A percentile compares a stretch with the other conserved stretches of the same genome.
Evolutionary conservation across 2,797 vertebrate species (phyloP).

Genomic region (Gallinago solitaria): DNA sequence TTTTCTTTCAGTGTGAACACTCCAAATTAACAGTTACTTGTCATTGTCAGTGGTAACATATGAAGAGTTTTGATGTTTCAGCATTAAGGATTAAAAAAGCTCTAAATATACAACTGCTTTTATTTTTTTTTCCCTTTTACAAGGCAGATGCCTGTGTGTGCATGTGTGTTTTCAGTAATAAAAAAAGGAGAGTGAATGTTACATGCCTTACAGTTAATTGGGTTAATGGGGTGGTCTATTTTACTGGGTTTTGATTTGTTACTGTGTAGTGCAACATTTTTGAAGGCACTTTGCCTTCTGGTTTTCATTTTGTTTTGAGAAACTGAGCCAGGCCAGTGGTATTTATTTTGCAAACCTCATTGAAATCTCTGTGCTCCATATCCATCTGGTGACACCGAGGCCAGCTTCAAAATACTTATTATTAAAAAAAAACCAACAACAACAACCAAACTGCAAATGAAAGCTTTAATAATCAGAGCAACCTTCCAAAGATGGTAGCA

Average conservation of each 20-base stretch:
- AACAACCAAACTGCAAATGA: not conserved
- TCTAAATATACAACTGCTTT: not conserved
- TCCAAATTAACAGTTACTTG: not conserved
- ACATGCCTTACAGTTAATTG: not conserved
- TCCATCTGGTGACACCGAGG: not conserved
- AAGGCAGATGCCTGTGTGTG: not conserved
- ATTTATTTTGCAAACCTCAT: not conserved
- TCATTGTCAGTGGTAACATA: not conserved
- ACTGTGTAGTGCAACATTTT: not conserved
- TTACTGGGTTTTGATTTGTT: not conserved
- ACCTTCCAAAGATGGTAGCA: not conserved
- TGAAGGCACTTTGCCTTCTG: not conserved
- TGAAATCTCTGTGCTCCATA: not conserved
- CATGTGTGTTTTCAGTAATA: not conserved
- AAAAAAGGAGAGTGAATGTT: not conserved
- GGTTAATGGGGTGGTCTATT: not conserved
- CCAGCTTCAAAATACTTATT: not conserved
- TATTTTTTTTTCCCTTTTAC: not conserved
- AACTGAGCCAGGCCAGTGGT: not conserved
- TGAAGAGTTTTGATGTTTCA: not conserved
- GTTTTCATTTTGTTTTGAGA: not conserved
- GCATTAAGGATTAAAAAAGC: not conserved
- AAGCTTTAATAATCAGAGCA: not conserved
- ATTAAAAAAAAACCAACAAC: not conserved
- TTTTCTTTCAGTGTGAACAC: not conserved